Conservation (phyloP, 2,888 invertebrate genomes). For the Drosophila aldrichi region DNA sequence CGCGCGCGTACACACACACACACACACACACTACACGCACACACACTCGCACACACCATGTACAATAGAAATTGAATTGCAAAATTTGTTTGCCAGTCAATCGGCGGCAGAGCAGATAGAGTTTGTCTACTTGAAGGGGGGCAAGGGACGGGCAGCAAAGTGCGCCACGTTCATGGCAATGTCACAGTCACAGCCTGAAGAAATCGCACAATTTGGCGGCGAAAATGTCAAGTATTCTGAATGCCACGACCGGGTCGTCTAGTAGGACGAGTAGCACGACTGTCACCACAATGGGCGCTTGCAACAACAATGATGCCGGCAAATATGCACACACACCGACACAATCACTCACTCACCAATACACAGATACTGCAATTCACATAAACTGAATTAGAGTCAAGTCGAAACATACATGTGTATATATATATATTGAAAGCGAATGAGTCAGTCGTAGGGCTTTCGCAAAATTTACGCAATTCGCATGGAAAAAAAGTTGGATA, state of each 20-base stretch:
- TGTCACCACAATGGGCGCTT: slow-evolving; percentile 58
- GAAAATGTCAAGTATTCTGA: slow-evolving; percentile 78
- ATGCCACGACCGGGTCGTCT: slow-evolving; percentile 44
- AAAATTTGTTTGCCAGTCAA: slow-evolving; percentile 79
- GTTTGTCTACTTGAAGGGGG: slow-evolving; percentile 17
- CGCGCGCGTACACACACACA: slow-evolving; percentile 44
- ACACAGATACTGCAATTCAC: slow-evolving; percentile 13
- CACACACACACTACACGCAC: slow-evolving; percentile 6
- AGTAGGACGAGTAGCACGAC: slow-evolving; percentile 31
- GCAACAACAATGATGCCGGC: slow-evolving; percentile 62
- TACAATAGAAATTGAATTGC: slow-evolving; percentile 82
- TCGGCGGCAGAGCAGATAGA: slow-evolving; percentile 45
- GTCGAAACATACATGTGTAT: slow-evolving; percentile 2
- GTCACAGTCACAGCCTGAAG: slow-evolving; percentile 54
- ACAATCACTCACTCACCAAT: slow-evolving; percentile 1
- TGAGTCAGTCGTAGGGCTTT: slow-evolving; percentile 22
- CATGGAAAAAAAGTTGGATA: slow-evolving; percentile 38
- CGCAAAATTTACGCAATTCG: slow-evolving; percentile 43
- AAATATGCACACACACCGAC: slow-evolving; percentile 22
- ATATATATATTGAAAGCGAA: slow-evolving; percentile 10
- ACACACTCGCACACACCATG: slow-evolving; percentile 48
- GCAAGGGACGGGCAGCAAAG: slow-evolving; percentile 23
- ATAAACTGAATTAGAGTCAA: slow-evolving; percentile 8
- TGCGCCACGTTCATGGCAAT: slow-evolving; percentile 48
- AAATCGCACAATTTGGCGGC: slow-evolving; percentile 81